phyloP scores from a whole-genome alignment of 2,888 invertebrate genomes.

The Scaptomyza reducta region DNA sequence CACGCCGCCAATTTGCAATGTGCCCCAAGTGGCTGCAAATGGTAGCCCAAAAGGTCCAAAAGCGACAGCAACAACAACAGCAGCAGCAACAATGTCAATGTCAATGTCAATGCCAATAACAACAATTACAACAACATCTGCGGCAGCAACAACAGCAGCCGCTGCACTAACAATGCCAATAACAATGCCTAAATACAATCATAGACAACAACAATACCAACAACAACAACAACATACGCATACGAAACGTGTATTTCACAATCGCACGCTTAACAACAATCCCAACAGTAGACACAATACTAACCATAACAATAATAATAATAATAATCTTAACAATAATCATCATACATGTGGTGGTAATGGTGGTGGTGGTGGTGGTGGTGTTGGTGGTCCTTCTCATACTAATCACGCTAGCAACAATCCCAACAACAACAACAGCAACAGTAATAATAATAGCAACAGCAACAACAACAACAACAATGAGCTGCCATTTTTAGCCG shows the following conservation, averaged over 20 bases:
- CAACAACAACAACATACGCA: slow-evolving; percentile 23
- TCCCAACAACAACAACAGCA: slow-evolving; percentile 9
- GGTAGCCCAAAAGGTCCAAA: slow-evolving; percentile 72
- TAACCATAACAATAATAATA: slow-evolving; percentile 44
- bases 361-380: slow-evolving; percentile 32
- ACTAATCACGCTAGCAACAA: slow-evolving; percentile 9
- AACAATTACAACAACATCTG: slow-evolving; percentile 13
- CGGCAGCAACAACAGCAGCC: background rate
- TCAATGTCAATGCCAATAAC: slow-evolving; percentile 13
- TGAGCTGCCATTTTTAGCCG: slow-evolving; percentile 65
- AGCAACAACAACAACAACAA: slow-evolving; percentile 35
- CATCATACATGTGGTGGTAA: slow-evolving; percentile 62
- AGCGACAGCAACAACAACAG: slow-evolving; percentile 28
- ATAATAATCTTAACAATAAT: slow-evolving; percentile 32
- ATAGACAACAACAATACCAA: slow-evolving; percentile 29
- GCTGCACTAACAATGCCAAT: slow-evolving; percentile 15
- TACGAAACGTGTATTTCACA: slow-evolving; percentile 66
- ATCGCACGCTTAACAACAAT: slow-evolving; percentile 74
- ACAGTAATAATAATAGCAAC: slow-evolving; percentile 17
- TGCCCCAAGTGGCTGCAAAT: slow-evolving; percentile 73
- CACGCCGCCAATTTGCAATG: slow-evolving; percentile 76
- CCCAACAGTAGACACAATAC: slow-evolving; percentile 74
- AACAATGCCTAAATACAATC: slow-evolving; percentile 25
- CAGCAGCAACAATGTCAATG: slow-evolving; percentile 12
- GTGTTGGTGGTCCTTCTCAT: background rate